Evolutionary conservation across 1,140 invertebrate genomes (phyloP), one percentile per base, ranked within the genome.

Genomic region (Heliconius hewitsoni): DNA sequence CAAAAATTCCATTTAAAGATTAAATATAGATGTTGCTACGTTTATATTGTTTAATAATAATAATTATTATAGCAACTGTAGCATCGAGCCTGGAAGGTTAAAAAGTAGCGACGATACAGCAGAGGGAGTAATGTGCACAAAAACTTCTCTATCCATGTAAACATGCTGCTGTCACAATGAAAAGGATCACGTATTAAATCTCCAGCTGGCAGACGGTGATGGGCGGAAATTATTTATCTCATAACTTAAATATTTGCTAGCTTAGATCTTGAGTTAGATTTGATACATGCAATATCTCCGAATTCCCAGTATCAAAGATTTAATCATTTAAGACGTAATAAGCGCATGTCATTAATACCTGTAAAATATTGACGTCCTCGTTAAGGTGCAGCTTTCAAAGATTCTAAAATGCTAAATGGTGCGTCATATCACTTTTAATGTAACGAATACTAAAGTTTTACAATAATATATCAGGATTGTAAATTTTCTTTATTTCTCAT

Each of bases 151-250:
- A 8, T 66, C 52, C 27, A 50, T 81, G 46, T 77, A 74, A 81
- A 77, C 50, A 77, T 66, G 60, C 16, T 37, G 76, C n/a, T 30
- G 60, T 37, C 55, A 72, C 73, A 77, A 76, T 76, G 39, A 80
- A 73, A 57, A 74, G 42, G 74, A 76, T 80, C 74, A 76, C 71
- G 71, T 50, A 39, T 74, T 76, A 71, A 76, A 76, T 76, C 74
- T 76, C 46, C 37, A 46, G 74, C 34, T 76, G 74, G 30, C 60
- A 76, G 57, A 76, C 60, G n/a, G 11, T 76, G 57, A 76, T 76
- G 74, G 46, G 57, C 13, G 74, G 27, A 16, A 27, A 27, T 30
- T 66, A 71, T 42, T 50, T 76, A 76, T 70, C 39, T 39, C 39
- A 60, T 46, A 18, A 37, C 34, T 46, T 8, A 34, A 66, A 66